Base-by-base conservation (phyloP, 2,888 invertebrate species). In the Drosophila greeni region DNA sequence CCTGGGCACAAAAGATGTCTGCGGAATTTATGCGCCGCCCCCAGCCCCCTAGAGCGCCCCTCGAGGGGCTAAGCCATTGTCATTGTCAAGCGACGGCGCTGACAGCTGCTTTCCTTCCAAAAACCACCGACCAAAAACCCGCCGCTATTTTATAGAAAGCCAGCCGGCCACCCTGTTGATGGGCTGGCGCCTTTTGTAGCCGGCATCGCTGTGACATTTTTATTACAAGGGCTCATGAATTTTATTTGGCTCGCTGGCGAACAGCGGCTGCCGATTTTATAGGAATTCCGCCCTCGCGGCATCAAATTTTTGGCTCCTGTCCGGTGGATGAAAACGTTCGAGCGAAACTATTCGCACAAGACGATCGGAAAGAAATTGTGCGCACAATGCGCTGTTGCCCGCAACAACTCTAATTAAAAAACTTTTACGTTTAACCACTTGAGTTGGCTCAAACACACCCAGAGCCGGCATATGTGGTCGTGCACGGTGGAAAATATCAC, bases 391-490 rank as follows among this genome's bases (percentile, higher is more conserved):
- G 78, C 55, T 70, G 78, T 61, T 78, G 76, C 64, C 78, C 83
- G 58, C 60, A 62, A 70, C 83, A 83, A 76, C 78, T 81, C 83
- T 81, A 83, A 81, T 81, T 81, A 81, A 83, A 81, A 81, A 81
- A 81, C 73, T 81, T 81, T 81, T 76, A 81, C 78, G 79, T 76
- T 81, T 81, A 81, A 78, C 83, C 81, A 83, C 81, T 81, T 76
- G 72, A 78, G 66, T 82, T 70, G 60, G 81, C 68, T 54, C 45
- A 56, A 49, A 60, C 70, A 45, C 65, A 37, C 57, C 65, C 55
- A 49, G 12, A 40, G 39, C 43, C 18, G 56, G 37, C 51, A 62
- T 39, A 42, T 42, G 39, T n/a, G 43, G 29, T 42, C n/a, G 47
- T 62, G 54, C 62, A 59, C 51, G 33, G 37, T 12, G 29, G 53